Conservation (phyloP, 2,888 invertebrate species). For the Nemotelus nigrinus region DNA sequence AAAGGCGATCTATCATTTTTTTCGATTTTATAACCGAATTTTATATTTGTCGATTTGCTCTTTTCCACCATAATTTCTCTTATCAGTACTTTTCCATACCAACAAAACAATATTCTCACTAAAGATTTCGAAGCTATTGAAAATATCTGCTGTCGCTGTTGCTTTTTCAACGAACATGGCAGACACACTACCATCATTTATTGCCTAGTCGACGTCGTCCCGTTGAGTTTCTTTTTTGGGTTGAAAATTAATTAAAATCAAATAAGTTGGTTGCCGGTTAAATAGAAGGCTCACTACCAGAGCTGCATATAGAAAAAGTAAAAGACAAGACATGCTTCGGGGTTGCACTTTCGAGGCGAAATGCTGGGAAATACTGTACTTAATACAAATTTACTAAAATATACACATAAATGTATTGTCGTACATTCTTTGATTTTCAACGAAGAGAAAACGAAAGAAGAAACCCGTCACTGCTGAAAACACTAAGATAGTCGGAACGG, state of each 20-base stretch:
- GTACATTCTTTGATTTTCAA: neutral
- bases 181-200: neutral
- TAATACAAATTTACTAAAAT: constrained; percentile 3
- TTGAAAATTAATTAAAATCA: constrained; percentile 38
- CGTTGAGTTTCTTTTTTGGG: constrained; percentile 14
- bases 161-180: neutral
- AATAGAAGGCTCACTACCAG: neutral
- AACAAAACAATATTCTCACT: too few species aligned
- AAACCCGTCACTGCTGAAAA: neutral
- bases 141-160: too few species aligned
- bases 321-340: neutral
- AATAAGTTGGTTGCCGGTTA: constrained; percentile 27
- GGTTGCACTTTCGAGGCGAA: neutral
- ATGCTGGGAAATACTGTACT: neutral
- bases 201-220: neutral
- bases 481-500: neutral
- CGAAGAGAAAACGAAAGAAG: neutral
- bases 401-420: neutral
- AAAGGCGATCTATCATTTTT: neutral
- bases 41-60: neutral
- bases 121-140: too few species aligned
- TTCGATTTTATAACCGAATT: constrained; percentile 14
- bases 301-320: neutral
- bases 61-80: neutral
- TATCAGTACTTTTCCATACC: neutral